These are phyloP conservation scores for Rhagologus leucostigma DNA, from an alignment of 2,113 vertebrate genomes.

Conservation along the genomic window DNA sequence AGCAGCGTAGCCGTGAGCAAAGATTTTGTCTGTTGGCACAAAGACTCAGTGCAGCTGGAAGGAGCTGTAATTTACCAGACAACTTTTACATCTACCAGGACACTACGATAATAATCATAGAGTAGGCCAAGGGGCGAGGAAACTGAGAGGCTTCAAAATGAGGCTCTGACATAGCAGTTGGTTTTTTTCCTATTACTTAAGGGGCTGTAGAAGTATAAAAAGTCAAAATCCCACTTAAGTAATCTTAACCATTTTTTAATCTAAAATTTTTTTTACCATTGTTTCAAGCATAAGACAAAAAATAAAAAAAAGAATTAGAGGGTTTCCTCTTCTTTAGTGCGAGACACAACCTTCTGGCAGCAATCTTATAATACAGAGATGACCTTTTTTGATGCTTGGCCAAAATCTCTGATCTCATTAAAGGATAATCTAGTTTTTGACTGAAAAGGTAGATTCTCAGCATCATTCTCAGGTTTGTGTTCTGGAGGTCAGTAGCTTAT, in stretches of 20 bases:
- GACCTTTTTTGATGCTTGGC: conserved; percentile 38
- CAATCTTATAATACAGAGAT: neutral
- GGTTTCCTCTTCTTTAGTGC: neutral
- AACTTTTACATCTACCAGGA: neutral
- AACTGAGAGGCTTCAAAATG: conserved; percentile 1
- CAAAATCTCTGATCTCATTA: conserved; percentile 20
- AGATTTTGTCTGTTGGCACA: conserved; percentile 4
- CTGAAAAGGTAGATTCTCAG: conserved; percentile 22
- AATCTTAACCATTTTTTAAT: neutral
- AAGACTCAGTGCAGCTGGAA: conserved; percentile 30
- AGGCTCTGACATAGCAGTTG: neutral
- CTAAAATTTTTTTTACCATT: neutral
- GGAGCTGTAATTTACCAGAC: conserved; percentile 4
- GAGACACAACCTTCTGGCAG: conserved; percentile 7
- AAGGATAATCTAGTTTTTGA: conserved; percentile 51
- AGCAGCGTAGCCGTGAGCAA: conserved; percentile 3
- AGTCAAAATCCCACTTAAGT: neutral
- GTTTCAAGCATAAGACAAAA: neutral
- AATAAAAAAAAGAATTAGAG: neutral
- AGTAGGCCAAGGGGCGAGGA: neutral
- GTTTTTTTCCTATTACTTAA: conserved; percentile 22
- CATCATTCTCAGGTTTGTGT: neutral
- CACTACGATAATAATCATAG: neutral
- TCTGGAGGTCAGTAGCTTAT: conserved; percentile 20
- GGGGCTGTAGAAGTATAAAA: neutral